phyloP scores from a whole-genome alignment of 2,888 invertebrate species.

The Strigamia transsilvanica region DNA sequence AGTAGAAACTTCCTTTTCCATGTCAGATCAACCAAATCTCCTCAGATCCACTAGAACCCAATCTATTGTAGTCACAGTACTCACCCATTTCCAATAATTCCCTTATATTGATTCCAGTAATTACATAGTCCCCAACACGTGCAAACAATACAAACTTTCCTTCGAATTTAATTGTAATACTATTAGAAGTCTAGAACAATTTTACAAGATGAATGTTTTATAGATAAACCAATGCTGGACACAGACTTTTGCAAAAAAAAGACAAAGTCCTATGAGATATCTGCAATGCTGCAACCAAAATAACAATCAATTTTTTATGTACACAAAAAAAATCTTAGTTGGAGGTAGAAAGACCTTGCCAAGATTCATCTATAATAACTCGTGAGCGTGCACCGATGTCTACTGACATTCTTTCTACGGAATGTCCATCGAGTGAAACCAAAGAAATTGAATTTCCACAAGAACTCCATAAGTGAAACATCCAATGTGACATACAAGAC shows the following conservation, averaged over 20 bases:
- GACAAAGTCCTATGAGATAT: background rate
- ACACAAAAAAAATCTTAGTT: constrained; percentile 14
- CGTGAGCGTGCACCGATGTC: constrained; percentile 30
- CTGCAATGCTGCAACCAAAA: constrained; percentile 26
- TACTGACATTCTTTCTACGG: constrained; percentile 13
- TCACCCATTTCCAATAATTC: no score
- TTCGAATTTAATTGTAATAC: no score
- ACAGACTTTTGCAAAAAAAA: background rate
- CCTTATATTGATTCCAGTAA: no score
- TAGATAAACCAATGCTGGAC: background rate
- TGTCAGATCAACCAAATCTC: no score
- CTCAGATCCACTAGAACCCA: no score
- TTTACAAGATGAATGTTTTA: no score
- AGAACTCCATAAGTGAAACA: constrained; percentile 30
- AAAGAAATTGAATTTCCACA: constrained; percentile 30
- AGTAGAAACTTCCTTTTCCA: no score
- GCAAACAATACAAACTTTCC: no score
- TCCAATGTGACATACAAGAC: constrained; percentile 21
- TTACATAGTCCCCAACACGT: no score
- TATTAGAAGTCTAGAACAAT: no score
- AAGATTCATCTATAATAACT: constrained; percentile 30
- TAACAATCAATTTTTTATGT: constrained; percentile 16
- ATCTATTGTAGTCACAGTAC: no score
- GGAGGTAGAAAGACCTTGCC: constrained; percentile 26
- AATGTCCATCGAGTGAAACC: constrained; percentile 30